Percentiles rank a stretch among this genome's conserved stretches.
phyloP scores from a whole-genome alignment of 23 tunicate species.

The Halocynthia aurantium region DNA sequence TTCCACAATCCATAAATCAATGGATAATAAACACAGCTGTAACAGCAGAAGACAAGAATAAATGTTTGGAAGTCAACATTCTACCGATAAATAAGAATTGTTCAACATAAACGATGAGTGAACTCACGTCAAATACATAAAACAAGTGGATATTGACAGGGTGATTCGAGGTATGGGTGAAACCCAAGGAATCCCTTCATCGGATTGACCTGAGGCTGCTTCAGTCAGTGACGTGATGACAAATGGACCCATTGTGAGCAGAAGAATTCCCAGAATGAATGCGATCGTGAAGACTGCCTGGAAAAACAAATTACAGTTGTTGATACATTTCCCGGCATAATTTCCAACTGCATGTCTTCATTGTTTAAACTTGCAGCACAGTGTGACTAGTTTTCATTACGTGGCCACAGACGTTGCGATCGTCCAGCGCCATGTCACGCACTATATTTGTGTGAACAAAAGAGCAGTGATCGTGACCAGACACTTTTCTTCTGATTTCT shows the following conservation, averaged over 20 bases:
- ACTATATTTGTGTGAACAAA: too few species aligned
- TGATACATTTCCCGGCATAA: neutral
- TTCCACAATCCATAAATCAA: conserved; percentile 68
- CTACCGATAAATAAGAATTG: neutral
- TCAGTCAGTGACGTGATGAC: conserved; percentile 33
- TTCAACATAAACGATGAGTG: neutral
- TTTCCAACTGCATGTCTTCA: neutral
- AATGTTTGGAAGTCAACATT: neutral
- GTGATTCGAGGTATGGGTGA: conserved; percentile 27
- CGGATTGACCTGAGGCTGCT: neutral
- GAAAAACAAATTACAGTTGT: neutral
- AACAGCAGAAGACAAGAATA: neutral
- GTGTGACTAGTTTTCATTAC: too few species aligned
- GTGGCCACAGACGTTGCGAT: too few species aligned
- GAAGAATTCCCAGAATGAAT: conserved; percentile 35
- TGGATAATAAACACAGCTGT: conserved; percentile 63
- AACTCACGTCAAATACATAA: conserved; percentile 45
- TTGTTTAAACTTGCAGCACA: too few species aligned
- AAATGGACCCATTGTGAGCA: conserved; percentile 35
- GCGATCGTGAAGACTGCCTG: conserved; percentile 49
- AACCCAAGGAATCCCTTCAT: neutral
- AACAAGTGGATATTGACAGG: conserved; percentile 28
- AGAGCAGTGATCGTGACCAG: too few species aligned
- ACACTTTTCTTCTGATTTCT: too few species aligned
- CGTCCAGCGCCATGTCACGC: too few species aligned